Conservation (phyloP, 2,888 invertebrate species). For the Meliscaeva auricollis region DNA sequence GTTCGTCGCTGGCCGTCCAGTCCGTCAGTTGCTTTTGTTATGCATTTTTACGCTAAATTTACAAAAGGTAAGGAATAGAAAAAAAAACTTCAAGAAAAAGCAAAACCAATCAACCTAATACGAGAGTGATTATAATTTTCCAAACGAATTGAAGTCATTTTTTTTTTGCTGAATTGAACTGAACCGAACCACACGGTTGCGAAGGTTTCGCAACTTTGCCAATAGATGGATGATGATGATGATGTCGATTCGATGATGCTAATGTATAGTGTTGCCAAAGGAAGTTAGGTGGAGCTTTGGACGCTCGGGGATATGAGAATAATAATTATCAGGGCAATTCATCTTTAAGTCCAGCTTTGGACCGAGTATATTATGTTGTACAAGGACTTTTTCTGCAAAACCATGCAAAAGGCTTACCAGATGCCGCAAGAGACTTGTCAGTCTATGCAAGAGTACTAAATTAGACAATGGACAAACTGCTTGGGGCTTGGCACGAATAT, state of each 20-base stretch:
- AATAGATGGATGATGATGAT: slow-evolving; percentile 45
- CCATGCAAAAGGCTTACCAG: slow-evolving; percentile 50
- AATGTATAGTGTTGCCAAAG: slow-evolving; percentile 51
- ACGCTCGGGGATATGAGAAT: slow-evolving; percentile 66
- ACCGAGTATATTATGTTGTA: slow-evolving; percentile 26
- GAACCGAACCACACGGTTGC: slow-evolving; percentile 10
- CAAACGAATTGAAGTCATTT: slow-evolving; percentile 63
- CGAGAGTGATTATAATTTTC: slow-evolving; percentile 76
- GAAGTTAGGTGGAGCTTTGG: slow-evolving; percentile 70
- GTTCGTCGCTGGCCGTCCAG: slow-evolving; percentile 26
- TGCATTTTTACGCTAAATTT: slow-evolving; percentile 72
- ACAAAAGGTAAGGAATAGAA: slow-evolving; percentile 42
- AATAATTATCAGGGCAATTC: slow-evolving; percentile 74
- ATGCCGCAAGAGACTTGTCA: slow-evolving; percentile 34
- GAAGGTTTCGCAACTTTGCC: slow-evolving; percentile 28
- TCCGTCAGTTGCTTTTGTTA: slow-evolving; percentile 65
- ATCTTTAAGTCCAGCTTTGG: slow-evolving; percentile 62
- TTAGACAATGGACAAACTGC: slow-evolving; percentile 54
- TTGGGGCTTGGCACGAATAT: slow-evolving; percentile 50
- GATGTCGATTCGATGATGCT: slow-evolving; percentile 39
- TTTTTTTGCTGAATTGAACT: slow-evolving; percentile 15
- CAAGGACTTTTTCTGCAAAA: slow-evolving; percentile 59
- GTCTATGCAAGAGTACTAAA: slow-evolving; percentile 1
- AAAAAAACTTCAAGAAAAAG: slow-evolving; percentile 56
- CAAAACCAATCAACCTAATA: slow-evolving; percentile 76